Conservation (phyloP, 2,113 vertebrate genomes). For the Chionomys nivalis region DNA sequence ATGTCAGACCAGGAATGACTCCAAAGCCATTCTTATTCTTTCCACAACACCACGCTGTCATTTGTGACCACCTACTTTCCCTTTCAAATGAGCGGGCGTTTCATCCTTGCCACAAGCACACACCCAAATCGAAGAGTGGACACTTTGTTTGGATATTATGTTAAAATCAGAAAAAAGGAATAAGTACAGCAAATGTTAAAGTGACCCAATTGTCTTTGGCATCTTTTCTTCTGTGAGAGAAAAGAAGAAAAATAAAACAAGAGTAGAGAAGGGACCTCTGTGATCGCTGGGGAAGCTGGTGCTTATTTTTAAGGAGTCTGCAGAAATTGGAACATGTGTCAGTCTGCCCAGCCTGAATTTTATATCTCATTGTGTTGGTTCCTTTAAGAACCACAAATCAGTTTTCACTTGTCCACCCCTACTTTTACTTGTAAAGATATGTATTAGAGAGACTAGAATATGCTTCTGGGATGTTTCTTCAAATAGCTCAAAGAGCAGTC, state of each 20-base stretch:
- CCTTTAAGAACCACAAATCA: conserved; percentile 88
- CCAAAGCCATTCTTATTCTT: neutral
- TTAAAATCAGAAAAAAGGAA: neutral
- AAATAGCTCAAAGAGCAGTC: conserved; percentile 85
- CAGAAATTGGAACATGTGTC: conserved; percentile 87
- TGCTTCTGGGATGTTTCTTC: conserved; percentile 83
- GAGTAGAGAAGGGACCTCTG: conserved; percentile 78
- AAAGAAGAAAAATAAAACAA: conserved; percentile 59
- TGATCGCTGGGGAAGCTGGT: conserved; percentile 85
- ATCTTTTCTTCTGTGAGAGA: conserved; percentile 75
- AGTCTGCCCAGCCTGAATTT: conserved; percentile 83
- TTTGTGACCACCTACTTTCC: conserved; percentile 6
- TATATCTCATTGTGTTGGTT: conserved; percentile 88
- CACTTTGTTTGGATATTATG: neutral
- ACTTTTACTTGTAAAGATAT: conserved; percentile 84
- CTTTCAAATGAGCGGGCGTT: conserved; percentile 56
- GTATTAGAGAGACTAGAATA: conserved; percentile 87
- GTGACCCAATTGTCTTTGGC: conserved; percentile 76
- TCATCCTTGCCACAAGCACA: conserved; percentile 6
- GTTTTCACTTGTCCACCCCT: conserved; percentile 86
- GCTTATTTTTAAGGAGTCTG: conserved; percentile 91
- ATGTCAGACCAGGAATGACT: neutral
- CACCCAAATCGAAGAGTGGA: neutral
- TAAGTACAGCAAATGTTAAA: neutral
- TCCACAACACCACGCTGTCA: neutral